Evolutionary conservation across 2,113 vertebrate species (phyloP).

Genomic region (Bubo blakistoni): DNA sequence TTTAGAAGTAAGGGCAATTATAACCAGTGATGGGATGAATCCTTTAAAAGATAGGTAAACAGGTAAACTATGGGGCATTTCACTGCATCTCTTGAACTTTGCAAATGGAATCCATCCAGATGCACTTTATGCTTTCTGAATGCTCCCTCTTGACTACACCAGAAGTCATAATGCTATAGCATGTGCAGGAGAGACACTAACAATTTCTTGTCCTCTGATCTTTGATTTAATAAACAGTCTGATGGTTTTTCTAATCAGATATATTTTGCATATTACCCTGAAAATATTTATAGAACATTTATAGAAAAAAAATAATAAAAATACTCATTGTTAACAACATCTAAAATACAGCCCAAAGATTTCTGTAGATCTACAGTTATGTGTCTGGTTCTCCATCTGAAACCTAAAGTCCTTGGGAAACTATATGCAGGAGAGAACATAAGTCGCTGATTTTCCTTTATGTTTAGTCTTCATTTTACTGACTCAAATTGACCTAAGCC

Average conservation of each 20-base stretch:
- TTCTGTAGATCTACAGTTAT: background rate
- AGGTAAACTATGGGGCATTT: background rate
- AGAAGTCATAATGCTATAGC: background rate
- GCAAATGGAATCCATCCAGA: background rate
- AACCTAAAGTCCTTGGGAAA: background rate
- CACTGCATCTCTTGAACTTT: background rate
- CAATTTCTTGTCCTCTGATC: background rate
- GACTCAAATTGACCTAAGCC: background rate
- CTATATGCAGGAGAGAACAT: background rate
- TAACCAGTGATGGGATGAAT: background rate
- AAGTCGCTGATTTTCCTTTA: background rate
- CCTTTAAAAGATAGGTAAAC: background rate
- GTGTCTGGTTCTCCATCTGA: background rate
- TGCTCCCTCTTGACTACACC: background rate
- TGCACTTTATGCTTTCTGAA: background rate
- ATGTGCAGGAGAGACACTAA: background rate
- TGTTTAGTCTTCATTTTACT: background rate
- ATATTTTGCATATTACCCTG: background rate
- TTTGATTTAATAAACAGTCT: background rate
- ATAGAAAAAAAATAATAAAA: background rate
- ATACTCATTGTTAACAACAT: background rate
- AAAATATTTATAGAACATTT: background rate
- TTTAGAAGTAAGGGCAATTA: slow-evolving; percentile 40
- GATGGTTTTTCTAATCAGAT: background rate
- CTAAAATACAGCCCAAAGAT: background rate